Base-by-base conservation (phyloP, 2,888 invertebrate genomes). In the Pollenia angustigena region DNA sequence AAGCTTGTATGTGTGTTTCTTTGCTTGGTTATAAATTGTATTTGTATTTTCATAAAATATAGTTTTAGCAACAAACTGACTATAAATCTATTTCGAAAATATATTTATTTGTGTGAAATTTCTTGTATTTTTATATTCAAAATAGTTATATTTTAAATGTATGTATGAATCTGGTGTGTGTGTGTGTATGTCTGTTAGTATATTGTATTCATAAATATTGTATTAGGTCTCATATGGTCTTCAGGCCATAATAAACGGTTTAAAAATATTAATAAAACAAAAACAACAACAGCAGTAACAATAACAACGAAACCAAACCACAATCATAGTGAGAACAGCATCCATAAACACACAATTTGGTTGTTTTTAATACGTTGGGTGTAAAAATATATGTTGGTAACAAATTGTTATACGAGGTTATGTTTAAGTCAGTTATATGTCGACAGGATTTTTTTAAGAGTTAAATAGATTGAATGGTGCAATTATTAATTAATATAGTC, bases 191-290 rank as follows among this genome's bases (percentile, higher is more conserved):
- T 68, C 42, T 58, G 50, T 62, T 42, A 71, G 68, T 74, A 74
- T 82, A 72, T 81, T 78, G 74, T 32, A 72, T 56, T 74, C 81
- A 85, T 79, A 85, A 85, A 85, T 85, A 85, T 85, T 85, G 79
- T 82, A 80, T 80, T 82, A 75, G 82, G 82, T 82, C 82, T 86
- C 85, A 82, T 82, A 80, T 80, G 82, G 79, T 80, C 72, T 85
- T 68, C 14, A 66, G 69, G 78, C 78, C 72, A 78, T 69, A 81
- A 81, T 78, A 86, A 82, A 86, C 79, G 74, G 64, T 75, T 69
- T 62, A 54, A 71, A 71, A 48, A 50, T 64, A 60, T 52, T 18
- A 50, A 54, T 48, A 42, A 52, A 16, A 16, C 40, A 66, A 14
- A 18, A 18, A 14, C 58, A 60, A 62, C 40, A 83, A 56, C 42